Evolutionary conservation across 2,797 vertebrate species (phyloP), one percentile per base, ranked within the genome.

Genomic region (Pipistrellus pygmaeus): DNA sequence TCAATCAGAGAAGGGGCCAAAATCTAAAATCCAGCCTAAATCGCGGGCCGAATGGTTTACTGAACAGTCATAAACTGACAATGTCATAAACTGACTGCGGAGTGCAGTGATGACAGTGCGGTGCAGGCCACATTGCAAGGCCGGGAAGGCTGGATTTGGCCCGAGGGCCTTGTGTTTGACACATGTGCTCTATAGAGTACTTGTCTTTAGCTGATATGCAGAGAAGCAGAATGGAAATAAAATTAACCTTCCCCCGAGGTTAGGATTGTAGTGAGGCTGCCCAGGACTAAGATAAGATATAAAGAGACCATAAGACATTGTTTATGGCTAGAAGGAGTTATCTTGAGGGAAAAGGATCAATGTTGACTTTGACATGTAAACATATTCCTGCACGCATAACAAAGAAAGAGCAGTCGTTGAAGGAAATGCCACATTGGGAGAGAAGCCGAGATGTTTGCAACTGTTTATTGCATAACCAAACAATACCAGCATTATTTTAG

Each of bases 351-450:
- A 88, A 60, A 77, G 93, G 35, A 69, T 91, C 62, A 89, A 83
- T 93, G 89, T 48, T 35, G 57, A 6, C 48, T 94, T 83, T 94
- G 87, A 83, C 57, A 5, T 75, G 68, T 13, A 91, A 96, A 77
- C 14, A 80, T 32, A 80, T 90, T 92, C 53, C 77, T 41, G 62
- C 21, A 85, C 57, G 20, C 30, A n/a, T 20, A n/a, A 88, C 30
- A 85, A 69, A 20, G 44, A 48, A 38, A 76, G 55, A 84, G 14
- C 17, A 30, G 62, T 71, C 48, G 23, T 72, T 81, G 44, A 17
- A 62, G 72, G 77, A 92, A 64, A 41, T 21, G 11, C 9, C 12
- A 12, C 14, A 1, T 60, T 60, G 55, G 55, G 4, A 25, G 55
- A 60, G 55, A 25, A 27, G 55, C 55, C 23, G 9, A 60, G 4